Percentiles rank a stretch among this genome's conserved stretches.
Conservation (phyloP, 2,888 invertebrate genomes). For the Pecten maximus region DNA sequence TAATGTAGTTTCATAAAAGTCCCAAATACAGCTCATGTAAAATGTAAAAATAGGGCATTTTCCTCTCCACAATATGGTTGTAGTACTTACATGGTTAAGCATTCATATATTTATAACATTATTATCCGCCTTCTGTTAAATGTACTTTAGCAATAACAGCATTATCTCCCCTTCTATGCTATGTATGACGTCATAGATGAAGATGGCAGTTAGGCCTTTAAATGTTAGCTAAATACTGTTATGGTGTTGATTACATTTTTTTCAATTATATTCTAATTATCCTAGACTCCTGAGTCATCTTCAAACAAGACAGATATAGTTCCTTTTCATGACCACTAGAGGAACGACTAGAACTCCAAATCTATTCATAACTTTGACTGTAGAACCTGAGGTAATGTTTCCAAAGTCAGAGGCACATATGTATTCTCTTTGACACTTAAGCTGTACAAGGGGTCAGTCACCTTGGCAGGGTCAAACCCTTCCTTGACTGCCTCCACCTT, state of each 20-base stretch:
- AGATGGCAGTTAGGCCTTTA: too few species aligned
- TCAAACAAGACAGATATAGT: not conserved
- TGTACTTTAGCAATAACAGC: too few species aligned
- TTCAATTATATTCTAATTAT: not conserved
- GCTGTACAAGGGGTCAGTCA: constrained; percentile 70
- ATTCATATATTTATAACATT: too few species aligned
- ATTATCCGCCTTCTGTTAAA: too few species aligned
- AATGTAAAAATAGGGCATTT: too few species aligned
- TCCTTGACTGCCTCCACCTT: constrained; percentile 74
- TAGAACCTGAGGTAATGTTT: constrained; percentile 52
- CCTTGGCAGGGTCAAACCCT: constrained; percentile 68
- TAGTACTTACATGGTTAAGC: too few species aligned
- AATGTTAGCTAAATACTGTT: not conserved
- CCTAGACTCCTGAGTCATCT: not conserved
- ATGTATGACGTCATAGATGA: too few species aligned
- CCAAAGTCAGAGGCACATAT: constrained; percentile 63
- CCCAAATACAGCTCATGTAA: too few species aligned
- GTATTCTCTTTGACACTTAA: constrained; percentile 60
- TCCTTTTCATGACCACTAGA: not conserved
- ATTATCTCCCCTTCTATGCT: too few species aligned
- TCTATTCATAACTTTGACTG: constrained; percentile 58
- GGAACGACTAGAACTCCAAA: not conserved
- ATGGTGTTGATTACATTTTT: not conserved
- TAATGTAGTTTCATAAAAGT: too few species aligned
- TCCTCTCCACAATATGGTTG: too few species aligned